phyloP scores from a whole-genome alignment of 2,797 vertebrate species.

The Halcyon badia region DNA sequence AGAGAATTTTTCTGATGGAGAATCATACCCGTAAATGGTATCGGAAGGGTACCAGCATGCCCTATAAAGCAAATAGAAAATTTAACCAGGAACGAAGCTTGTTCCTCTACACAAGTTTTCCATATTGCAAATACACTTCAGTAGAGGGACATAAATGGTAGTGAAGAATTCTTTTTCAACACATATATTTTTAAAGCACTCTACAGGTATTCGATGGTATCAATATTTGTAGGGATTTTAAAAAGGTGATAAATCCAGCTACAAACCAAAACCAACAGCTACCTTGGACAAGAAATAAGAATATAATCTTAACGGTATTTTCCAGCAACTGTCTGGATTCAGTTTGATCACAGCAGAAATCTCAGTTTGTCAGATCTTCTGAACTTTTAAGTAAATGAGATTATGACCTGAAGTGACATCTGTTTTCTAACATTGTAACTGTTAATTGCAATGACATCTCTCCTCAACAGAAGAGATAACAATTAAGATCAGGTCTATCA shows the following conservation, averaged over 20 bases:
- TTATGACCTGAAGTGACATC: neutral
- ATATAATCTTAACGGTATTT: neutral
- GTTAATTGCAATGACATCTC: neutral
- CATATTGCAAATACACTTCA: neutral
- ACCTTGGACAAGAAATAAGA: neutral
- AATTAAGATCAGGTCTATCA: neutral
- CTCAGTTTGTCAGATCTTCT: neutral
- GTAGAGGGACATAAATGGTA: neutral
- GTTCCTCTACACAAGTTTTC: neutral
- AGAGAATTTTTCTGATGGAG: neutral
- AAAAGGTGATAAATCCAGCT: neutral
- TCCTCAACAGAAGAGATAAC: neutral
- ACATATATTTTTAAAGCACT: neutral
- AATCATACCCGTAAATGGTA: neutral
- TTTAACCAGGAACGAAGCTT: neutral
- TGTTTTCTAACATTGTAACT: neutral
- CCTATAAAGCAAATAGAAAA: neutral
- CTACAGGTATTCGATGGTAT: neutral
- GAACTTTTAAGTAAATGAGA: neutral
- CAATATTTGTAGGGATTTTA: neutral
- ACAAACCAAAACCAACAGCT: neutral
- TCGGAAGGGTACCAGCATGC: neutral
- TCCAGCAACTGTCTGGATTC: neutral
- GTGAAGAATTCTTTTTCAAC: neutral
- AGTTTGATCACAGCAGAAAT: neutral